phyloP scores from a whole-genome alignment of 1,140 invertebrate genomes.

The Drosophila repleta region DNA sequence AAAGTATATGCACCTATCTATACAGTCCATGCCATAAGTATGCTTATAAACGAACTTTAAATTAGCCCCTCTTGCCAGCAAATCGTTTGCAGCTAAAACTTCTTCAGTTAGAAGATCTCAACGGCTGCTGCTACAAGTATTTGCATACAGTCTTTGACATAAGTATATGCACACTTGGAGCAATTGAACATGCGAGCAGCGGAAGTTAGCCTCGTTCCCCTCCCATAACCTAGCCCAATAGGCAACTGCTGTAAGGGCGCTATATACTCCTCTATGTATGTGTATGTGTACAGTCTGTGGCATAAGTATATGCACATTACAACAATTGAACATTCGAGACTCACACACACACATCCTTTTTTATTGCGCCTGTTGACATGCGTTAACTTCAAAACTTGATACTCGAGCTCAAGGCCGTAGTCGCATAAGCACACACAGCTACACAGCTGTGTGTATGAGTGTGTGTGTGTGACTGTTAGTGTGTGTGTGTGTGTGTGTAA shows the following conservation, averaged over 20 bases:
- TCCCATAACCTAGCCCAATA: too few species aligned
- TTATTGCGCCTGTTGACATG: conserved; percentile 7
- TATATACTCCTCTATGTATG: background rate
- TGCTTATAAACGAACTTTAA: background rate
- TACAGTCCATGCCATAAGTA: background rate
- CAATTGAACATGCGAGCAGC: too few species aligned
- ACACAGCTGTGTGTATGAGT: background rate
- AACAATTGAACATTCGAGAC: conserved; percentile 11
- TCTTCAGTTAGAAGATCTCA: too few species aligned
- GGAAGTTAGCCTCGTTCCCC: too few species aligned
- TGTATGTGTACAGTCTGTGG: background rate
- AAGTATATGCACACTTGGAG: background rate
- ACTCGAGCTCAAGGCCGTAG: conserved; percentile 33
- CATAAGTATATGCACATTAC: conserved; percentile 10
- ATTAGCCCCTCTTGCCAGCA: too few species aligned
- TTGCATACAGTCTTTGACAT: background rate
- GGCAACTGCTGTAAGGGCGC: too few species aligned
- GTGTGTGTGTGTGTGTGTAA: background rate
- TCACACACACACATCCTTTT: conserved; percentile 7
- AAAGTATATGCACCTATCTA: background rate
- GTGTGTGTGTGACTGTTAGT: conserved; percentile 9
- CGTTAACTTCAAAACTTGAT: conserved; percentile 45
- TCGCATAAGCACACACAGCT: conserved; percentile 3
- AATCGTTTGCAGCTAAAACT: too few species aligned
- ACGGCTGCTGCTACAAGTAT: too few species aligned